Conservation (phyloP, 2,888 invertebrate species). For the Bedellia somnulentella region DNA sequence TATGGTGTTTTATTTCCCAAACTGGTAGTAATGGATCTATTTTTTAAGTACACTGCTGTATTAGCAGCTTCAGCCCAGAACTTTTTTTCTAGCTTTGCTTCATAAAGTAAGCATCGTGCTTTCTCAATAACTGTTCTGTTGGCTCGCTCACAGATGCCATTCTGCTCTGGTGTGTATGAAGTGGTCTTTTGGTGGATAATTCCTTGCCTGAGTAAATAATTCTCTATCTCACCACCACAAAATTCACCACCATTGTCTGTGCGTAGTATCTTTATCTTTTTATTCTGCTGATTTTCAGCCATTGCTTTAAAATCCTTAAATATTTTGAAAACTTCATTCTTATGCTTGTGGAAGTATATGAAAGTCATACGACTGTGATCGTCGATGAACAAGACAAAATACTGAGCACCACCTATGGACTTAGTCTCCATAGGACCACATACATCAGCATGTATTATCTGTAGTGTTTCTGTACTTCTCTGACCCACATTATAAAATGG, state of each 20-base stretch:
- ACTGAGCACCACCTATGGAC: conserved; percentile 9
- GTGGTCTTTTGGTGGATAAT: conserved; percentile 13
- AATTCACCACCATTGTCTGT: conserved; percentile 11
- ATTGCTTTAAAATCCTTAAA: conserved; percentile 11
- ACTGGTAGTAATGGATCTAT: conserved; percentile 4
- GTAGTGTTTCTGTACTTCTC: conserved; percentile 11
- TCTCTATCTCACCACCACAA: conserved; percentile 9
- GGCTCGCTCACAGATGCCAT: conserved; percentile 12
- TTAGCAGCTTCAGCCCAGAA: conserved; percentile 13
- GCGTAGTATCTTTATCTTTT: conserved; percentile 10
- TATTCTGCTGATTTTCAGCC: conserved; percentile 10
- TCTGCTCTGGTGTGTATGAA: conserved; percentile 12
- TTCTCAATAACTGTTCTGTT: conserved; percentile 12
- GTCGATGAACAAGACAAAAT: conserved; percentile 11
- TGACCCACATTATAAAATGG: neutral
- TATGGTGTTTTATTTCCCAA: conserved; percentile 10
- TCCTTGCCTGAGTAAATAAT: conserved; percentile 9
- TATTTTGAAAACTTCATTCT: conserved; percentile 9
- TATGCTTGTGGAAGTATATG: conserved; percentile 12
- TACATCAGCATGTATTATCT: conserved; percentile 9
- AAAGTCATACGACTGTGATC: conserved; percentile 10
- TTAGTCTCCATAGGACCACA: conserved; percentile 10
- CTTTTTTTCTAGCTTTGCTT: conserved; percentile 10
- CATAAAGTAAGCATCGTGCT: conserved; percentile 11
- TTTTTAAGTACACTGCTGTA: conserved; percentile 11